Evolutionary conservation across 2,797 vertebrate species (phyloP).

Genomic region (Helostoma temminkii): DNA sequence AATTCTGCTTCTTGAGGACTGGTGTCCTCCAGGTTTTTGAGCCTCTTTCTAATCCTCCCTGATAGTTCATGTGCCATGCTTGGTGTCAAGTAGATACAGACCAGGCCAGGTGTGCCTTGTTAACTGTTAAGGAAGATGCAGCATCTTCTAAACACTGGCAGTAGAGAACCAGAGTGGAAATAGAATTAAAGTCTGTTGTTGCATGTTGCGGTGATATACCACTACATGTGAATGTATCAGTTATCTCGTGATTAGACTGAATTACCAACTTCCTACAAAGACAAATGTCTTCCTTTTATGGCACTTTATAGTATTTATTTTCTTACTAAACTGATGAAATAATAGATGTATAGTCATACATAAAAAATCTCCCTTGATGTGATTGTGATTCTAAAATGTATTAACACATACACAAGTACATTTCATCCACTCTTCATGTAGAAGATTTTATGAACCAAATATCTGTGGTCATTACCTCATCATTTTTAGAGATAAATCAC

Average conservation of each 20-base stretch:
- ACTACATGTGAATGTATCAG: background rate
- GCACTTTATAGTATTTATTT: too few species aligned
- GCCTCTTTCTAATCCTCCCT: conserved; percentile 52
- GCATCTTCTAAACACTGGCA: conserved; percentile 25
- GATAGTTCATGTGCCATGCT: conserved; percentile 36
- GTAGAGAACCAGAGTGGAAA: conserved; percentile 12
- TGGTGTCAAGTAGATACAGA: conserved; percentile 35
- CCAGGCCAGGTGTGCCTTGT: conserved; percentile 36
- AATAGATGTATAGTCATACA: too few species aligned
- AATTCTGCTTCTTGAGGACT: conserved; percentile 23
- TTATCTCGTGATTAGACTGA: background rate
- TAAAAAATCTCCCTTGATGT: too few species aligned
- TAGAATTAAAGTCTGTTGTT: background rate
- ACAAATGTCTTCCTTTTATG: too few species aligned
- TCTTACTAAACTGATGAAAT: too few species aligned
- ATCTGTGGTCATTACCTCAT: too few species aligned
- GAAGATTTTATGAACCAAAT: too few species aligned
- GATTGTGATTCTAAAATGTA: too few species aligned
- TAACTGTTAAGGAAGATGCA: conserved; percentile 44
- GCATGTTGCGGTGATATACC: background rate
- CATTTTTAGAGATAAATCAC: too few species aligned
- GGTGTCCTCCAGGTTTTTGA: conserved; percentile 54
- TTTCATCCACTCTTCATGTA: too few species aligned
- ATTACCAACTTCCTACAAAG: background rate
- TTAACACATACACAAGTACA: too few species aligned